These are phyloP conservation scores for Drosophila kohkoa DNA, from an alignment of 1,140 invertebrate genomes.

Conservation along the genomic window DNA sequence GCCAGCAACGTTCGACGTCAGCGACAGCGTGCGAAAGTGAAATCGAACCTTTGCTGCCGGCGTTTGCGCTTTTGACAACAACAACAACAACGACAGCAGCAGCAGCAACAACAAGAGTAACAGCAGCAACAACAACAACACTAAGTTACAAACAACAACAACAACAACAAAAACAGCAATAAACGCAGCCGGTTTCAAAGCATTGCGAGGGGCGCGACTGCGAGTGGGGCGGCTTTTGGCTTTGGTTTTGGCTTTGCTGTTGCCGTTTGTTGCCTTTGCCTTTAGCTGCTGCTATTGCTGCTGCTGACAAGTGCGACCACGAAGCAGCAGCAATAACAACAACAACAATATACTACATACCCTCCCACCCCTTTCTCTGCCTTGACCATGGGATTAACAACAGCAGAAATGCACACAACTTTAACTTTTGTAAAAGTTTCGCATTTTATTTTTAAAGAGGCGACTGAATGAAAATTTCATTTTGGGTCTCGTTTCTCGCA, in stretches of 20 bases:
- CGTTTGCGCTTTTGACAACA: conserved; percentile 70
- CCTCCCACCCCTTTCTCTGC: conserved; percentile 9
- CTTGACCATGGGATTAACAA: conserved; percentile 52
- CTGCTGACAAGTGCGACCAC: conserved; percentile 49
- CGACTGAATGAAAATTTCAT: conserved; percentile 73
- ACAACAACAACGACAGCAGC: conserved; percentile 40
- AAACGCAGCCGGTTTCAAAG: conserved; percentile 71
- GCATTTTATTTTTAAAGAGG: conserved; percentile 73
- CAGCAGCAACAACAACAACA: conserved; percentile 41
- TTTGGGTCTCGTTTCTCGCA: conserved; percentile 41
- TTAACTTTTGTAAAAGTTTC: conserved; percentile 74
- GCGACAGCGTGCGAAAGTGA: conserved; percentile 80
- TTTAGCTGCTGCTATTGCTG: conserved; percentile 1
- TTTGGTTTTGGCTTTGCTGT: conserved; percentile 27
- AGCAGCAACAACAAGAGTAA: conserved; percentile 45
- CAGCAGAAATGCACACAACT: conserved; percentile 12
- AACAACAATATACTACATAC: background rate
- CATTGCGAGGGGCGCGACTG: conserved; percentile 55
- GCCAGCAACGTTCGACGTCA: conserved; percentile 46
- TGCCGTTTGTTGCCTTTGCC: conserved; percentile 15
- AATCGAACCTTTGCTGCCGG: conserved; percentile 81
- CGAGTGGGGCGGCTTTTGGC: conserved; percentile 30
- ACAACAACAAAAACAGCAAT: conserved; percentile 37
- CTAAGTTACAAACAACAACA: conserved; percentile 25
- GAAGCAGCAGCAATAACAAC: background rate